Conservation (phyloP, 2,888 invertebrate species). For the Glomeris marginata region DNA sequence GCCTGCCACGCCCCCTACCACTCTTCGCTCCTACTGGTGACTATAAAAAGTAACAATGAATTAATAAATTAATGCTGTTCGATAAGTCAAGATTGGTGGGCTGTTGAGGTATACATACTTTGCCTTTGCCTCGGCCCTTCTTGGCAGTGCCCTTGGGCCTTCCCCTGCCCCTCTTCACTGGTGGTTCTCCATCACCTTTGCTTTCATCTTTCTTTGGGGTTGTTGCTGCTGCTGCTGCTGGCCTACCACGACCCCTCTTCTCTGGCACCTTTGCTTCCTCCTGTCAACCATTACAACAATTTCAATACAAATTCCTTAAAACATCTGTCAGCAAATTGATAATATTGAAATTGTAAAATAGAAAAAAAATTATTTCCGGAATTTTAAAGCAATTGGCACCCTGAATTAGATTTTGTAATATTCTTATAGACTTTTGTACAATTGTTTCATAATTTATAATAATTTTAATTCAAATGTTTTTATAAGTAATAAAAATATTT, state of each 20-base stretch:
- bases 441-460: no score
- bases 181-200: conserved; percentile 24
- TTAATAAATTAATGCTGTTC: neutral
- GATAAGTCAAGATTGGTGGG: neutral
- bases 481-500: no score
- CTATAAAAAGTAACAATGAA: neutral
- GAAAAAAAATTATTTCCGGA: no score
- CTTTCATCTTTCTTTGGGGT: conserved; percentile 21
- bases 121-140: conserved; percentile 32
- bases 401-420: no score
- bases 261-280: conserved; percentile 22
- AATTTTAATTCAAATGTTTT: no score
- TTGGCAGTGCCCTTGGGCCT: conserved; percentile 39
- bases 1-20: conserved; percentile 33
- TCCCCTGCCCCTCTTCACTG: conserved; percentile 40
- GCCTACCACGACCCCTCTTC: conserved; percentile 20
- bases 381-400: no score
- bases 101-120: conserved; percentile 19
- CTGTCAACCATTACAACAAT: no score
- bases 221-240: conserved; percentile 13
- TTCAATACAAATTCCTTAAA: no score
- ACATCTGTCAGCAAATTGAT: no score
- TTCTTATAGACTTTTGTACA: no score
- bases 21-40: conserved; percentile 18
- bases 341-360: no score